These are phyloP conservation scores for Aphyosemion australe DNA, from an alignment of 2,113 vertebrate genomes.

Conservation along the genomic window DNA sequence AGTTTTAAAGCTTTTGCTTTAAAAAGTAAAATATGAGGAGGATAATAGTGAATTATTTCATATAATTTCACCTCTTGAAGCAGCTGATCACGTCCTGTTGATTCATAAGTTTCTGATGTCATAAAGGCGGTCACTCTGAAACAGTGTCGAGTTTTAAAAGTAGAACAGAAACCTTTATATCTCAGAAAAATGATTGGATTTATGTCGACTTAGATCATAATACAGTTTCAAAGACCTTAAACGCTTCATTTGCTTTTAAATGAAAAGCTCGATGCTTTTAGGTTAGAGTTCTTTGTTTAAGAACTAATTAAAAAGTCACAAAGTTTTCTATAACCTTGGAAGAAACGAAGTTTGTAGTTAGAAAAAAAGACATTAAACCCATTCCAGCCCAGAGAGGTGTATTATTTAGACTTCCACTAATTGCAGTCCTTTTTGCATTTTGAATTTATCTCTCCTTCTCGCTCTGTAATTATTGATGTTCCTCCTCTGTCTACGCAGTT, in stretches of 20 bases:
- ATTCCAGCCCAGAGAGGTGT: constrained; percentile 55
- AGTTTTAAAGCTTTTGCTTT: background rate
- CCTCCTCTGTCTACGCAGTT: constrained; percentile 22
- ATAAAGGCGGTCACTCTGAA: no score
- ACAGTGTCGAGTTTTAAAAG: no score
- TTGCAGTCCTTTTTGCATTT: constrained; percentile 66
- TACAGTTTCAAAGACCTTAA: no score
- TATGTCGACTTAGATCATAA: no score
- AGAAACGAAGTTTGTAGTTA: constrained; percentile 36
- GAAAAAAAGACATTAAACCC: constrained; percentile 40
- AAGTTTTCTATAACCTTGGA: constrained; percentile 43
- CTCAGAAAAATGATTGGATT: no score
- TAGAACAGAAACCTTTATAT: no score
- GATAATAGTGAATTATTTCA: background rate
- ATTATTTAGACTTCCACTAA: constrained; percentile 69
- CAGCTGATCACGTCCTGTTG: constrained; percentile 18
- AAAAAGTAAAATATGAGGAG: background rate
- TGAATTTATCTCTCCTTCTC: constrained; percentile 49
- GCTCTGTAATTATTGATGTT: constrained; percentile 70
- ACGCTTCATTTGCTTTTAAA: no score
- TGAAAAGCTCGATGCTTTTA: no score
- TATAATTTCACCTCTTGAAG: constrained; percentile 18
- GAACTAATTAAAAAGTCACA: constrained; percentile 14
- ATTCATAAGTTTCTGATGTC: background rate
- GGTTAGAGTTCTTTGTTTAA: background rate